These are phyloP conservation scores for Leucopsar rothschildi DNA, from an alignment of 2,113 vertebrate species.

Conservation along the genomic window DNA sequence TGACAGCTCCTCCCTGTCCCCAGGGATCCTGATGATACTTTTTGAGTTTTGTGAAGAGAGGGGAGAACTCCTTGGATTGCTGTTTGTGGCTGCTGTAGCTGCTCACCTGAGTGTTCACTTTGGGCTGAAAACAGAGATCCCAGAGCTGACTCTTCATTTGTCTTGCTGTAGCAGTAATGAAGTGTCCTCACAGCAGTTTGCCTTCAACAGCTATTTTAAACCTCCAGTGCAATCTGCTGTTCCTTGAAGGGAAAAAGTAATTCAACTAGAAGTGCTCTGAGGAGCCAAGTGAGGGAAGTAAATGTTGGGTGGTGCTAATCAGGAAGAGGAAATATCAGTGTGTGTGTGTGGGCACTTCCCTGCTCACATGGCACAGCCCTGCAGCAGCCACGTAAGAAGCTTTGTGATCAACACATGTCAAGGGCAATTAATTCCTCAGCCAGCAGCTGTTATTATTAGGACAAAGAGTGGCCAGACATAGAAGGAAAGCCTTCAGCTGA, in stretches of 20 bases:
- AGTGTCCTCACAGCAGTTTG: not conserved
- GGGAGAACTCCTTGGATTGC: not conserved
- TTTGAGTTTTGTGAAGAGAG: not conserved
- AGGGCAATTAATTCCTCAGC: constrained; percentile 56
- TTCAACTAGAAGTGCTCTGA: not conserved
- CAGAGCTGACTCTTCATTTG: not conserved
- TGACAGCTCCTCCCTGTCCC: not conserved
- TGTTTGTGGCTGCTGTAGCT: not conserved
- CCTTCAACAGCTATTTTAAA: not conserved
- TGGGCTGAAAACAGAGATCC: not conserved
- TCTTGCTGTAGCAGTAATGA: not conserved
- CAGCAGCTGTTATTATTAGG: constrained; percentile 59
- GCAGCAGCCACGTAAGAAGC: constrained; percentile 44
- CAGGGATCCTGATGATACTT: fast-evolving
- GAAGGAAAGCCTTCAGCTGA: constrained; percentile 18
- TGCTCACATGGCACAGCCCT: constrained; percentile 35
- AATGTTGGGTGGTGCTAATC: constrained; percentile 25
- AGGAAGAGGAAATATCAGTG: constrained; percentile 31
- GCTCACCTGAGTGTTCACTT: not conserved
- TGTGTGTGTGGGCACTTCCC: constrained; percentile 16
- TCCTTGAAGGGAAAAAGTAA: constrained; percentile 20
- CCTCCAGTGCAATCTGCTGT: not conserved
- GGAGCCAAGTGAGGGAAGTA: not conserved
- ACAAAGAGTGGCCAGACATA: constrained; percentile 39
- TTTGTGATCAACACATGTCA: constrained; percentile 62